phyloP scores from a whole-genome alignment of 1,140 invertebrate genomes.

The Eulimnadia texana region DNA sequence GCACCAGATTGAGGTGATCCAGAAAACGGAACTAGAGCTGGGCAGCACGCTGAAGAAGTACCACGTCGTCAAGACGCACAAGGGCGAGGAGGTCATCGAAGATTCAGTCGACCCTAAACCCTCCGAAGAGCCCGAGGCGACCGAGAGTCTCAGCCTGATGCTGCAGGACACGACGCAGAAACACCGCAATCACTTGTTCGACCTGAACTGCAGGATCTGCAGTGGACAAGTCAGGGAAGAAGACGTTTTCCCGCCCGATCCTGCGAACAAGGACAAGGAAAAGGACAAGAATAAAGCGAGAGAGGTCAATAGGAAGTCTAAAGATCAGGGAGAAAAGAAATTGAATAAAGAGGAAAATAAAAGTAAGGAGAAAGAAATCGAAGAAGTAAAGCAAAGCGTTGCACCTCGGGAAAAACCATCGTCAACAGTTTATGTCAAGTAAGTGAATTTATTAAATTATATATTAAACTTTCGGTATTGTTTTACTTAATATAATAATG shows the following conservation, averaged over 20 bases:
- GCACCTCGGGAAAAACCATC: too few species aligned
- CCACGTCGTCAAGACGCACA: constrained; percentile 76
- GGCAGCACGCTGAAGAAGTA: constrained; percentile 56
- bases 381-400: too few species aligned
- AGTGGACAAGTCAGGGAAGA: constrained; percentile 27
- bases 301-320: not conserved
- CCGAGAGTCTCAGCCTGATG: not conserved
- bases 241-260: not conserved
- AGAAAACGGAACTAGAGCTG: constrained; percentile 71
- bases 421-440: too few species aligned
- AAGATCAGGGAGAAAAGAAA: constrained; percentile 25
- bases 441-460: too few species aligned
- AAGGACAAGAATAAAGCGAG: constrained; percentile 2
- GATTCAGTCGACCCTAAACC: too few species aligned
- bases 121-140: too few species aligned
- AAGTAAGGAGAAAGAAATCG: too few species aligned
- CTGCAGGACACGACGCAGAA: constrained; percentile 31
- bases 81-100: constrained; percentile 66
- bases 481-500: too few species aligned
- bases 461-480: too few species aligned
- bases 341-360: too few species aligned
- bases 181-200: constrained; percentile 36
- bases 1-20: constrained; percentile 85
- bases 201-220: constrained; percentile 39
- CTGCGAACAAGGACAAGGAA: constrained; percentile 10